phyloP scores from a whole-genome alignment of 1,140 invertebrate genomes.

The Cydia strobilella region DNA sequence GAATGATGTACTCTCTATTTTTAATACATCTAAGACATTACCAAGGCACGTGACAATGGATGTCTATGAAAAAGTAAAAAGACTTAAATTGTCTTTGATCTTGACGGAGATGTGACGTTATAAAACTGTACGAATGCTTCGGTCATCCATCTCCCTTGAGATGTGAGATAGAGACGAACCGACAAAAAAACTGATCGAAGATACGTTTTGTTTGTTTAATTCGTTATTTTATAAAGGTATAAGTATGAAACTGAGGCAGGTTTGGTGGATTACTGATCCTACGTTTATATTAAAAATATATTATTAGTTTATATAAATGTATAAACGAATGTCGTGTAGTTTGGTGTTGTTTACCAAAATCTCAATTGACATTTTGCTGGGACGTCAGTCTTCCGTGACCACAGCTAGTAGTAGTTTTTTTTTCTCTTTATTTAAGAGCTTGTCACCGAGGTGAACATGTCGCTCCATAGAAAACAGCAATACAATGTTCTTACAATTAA shows the following conservation, averaged over 20 bases:
- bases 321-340: no score
- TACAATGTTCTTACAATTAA: no score
- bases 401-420: no score
- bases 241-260: neutral
- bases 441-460: no score
- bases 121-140: neutral
- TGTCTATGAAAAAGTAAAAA: neutral
- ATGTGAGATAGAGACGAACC: slow-evolving; percentile 13
- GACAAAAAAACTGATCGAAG: slow-evolving; percentile 24
- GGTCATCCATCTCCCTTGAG: slow-evolving; percentile 21
- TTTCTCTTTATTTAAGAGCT: no score
- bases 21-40: neutral
- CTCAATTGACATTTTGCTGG: no score
- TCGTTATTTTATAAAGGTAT: slow-evolving; percentile 1
- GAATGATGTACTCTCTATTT: neutral
- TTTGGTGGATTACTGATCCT: no score
- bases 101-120: neutral
- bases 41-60: neutral
- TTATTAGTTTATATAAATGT: no score
- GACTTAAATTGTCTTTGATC: neutral
- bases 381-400: no score
- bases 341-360: no score
- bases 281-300: no score
- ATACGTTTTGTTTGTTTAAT: slow-evolving; percentile 23
- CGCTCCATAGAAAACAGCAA: no score